Percentiles rank a stretch among this genome's conserved stretches.
Evolutionary conservation across 2,888 invertebrate genomes (phyloP).

Genomic region (Bellardia bayeri): DNA sequence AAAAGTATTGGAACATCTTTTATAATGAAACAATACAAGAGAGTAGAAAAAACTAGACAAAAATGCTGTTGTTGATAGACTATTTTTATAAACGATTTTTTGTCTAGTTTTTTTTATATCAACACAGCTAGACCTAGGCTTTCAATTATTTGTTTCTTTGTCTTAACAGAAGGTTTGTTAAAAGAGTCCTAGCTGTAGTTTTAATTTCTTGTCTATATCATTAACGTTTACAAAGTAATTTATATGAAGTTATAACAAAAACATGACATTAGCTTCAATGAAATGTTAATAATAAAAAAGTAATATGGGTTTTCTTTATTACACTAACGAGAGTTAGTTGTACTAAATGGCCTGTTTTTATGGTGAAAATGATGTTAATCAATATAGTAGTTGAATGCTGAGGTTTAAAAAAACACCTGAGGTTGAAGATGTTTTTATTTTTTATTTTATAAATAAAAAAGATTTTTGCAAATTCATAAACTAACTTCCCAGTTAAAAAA

Average conservation of each 20-base stretch:
- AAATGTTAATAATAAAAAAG: constrained; percentile 33
- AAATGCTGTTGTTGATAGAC: constrained; percentile 30
- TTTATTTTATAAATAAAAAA: not conserved
- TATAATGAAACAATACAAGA: constrained; percentile 48
- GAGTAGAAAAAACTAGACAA: not conserved
- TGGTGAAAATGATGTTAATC: constrained; percentile 26
- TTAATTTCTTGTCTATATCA: constrained; percentile 63
- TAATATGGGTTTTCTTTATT: constrained; percentile 23
- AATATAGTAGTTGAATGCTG: constrained; percentile 18
- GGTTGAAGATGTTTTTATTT: not conserved
- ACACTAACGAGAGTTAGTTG: constrained; percentile 4
- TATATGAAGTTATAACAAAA: constrained; percentile 40
- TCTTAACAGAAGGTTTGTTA: not conserved
- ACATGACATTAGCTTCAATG: constrained; percentile 58
- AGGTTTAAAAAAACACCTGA: constrained; percentile 54
- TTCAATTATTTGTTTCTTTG: not conserved
- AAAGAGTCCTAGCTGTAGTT: constrained; percentile 25
- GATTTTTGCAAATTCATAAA: too few species aligned
- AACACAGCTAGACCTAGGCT: not conserved
- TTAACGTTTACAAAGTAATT: constrained; percentile 67
- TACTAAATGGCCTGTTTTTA: constrained; percentile 22
- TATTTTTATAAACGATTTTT: too few species aligned
- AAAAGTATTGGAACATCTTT: constrained; percentile 62
- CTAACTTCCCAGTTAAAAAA: not conserved
- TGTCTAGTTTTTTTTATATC: not conserved